Evolutionary conservation across 2,888 invertebrate species (phyloP).

Genomic region (Campaea margaritaria): DNA sequence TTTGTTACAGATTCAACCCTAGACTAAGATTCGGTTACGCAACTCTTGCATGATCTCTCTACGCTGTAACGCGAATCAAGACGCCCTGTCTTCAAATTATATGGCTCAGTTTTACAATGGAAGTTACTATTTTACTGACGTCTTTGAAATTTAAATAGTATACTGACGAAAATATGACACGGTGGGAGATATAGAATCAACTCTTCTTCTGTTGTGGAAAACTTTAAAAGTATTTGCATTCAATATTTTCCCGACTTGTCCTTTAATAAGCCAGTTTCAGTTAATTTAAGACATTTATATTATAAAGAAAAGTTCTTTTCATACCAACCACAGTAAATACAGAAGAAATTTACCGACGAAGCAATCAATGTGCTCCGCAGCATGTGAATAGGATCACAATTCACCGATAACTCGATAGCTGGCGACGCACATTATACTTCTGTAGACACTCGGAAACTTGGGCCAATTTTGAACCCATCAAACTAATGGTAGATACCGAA

Average conservation of each 20-base stretch:
- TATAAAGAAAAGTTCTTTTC: no score
- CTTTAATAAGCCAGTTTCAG: background rate
- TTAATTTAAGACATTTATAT: no score
- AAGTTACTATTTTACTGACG: slow-evolving; percentile 19
- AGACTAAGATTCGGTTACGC: slow-evolving; percentile 41
- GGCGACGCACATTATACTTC: no score
- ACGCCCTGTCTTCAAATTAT: slow-evolving; percentile 11
- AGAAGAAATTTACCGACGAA: no score
- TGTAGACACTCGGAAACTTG: no score
- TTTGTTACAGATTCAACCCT: slow-evolving; percentile 52
- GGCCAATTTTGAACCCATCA: no score
- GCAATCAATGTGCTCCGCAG: no score
- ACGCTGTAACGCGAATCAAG: slow-evolving; percentile 14
- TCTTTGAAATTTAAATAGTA: slow-evolving; percentile 1
- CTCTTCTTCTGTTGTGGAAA: background rate
- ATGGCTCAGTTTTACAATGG: slow-evolving; percentile 29
- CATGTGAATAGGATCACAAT: no score
- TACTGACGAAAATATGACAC: slow-evolving; percentile 8
- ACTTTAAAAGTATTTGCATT: background rate
- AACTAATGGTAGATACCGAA: no score
- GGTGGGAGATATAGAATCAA: background rate
- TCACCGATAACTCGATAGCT: no score
- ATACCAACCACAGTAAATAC: no score
- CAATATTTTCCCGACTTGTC: background rate
- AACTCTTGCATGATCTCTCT: slow-evolving; percentile 32